These are phyloP conservation scores for Cosmorhoe ocellata DNA, from an alignment of 2,888 invertebrate species.

Conservation along the genomic window DNA sequence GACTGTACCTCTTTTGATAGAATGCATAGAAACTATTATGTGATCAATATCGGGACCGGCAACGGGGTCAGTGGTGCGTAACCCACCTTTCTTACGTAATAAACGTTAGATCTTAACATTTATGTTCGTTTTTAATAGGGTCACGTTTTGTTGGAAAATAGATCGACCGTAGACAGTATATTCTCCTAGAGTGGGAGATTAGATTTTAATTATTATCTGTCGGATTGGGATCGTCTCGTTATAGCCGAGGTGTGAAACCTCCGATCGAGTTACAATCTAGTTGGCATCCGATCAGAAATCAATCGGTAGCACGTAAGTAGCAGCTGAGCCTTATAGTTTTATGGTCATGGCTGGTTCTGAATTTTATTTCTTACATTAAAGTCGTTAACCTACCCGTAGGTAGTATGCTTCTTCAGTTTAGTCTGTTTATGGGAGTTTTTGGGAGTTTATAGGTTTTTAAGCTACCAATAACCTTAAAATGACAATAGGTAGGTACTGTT, in stretches of 20 bases:
- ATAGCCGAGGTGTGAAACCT: constrained; percentile 28
- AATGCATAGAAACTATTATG: no score
- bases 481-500: no score
- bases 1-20: no score
- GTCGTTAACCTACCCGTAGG: neutral
- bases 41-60: no score
- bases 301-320: constrained; percentile 18
- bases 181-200: no score
- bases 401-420: neutral
- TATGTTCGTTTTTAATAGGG: no score
- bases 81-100: no score
- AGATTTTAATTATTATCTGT: constrained; percentile 35
- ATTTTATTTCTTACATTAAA: constrained; percentile 6
- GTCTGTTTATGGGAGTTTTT: neutral
- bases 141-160: neutral
- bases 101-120: no score
- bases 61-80: no score
- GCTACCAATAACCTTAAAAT: no score
- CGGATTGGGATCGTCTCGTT: constrained; percentile 21
- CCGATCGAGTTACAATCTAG: constrained; percentile 26
- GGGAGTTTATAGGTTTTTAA: no score
- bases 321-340: constrained; percentile 6
- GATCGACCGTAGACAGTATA: no score
- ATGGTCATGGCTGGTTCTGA: constrained; percentile 4
- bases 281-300: constrained; percentile 27